Evolutionary conservation across 2,113 vertebrate species (phyloP), one percentile per base, ranked within the genome.

Genomic region (Chaetodon auriga): DNA sequence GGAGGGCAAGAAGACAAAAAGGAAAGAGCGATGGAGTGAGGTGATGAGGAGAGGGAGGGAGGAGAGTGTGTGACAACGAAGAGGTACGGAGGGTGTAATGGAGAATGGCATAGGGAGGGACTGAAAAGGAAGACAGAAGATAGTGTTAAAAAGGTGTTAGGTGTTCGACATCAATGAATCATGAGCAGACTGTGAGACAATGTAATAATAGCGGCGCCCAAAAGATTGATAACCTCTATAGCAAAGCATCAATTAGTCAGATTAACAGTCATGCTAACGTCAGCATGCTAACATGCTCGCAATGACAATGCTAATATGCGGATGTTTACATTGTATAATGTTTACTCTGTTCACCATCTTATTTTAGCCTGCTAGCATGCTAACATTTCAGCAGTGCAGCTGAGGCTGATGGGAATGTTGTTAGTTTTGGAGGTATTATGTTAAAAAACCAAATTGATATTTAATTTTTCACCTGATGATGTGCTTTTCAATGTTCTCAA

Each of bases 91-190:
- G 73, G 73, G 61, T 49, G 69, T 46, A 62, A 73, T 55, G 16
- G 23, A 78, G 65, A 82, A n/a, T 15, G 58, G 23, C 48, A 60
- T 18, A 15, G 15, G 36, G 63, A 71, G 9, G 51, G 54, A 57
- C 58, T 79, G 43, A 75, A 72, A 38, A 21, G 54, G 30, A 54
- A 64, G 54, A 73, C 25, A 64, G 45, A 84, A 60, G 61, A 76
- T 18, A 38, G 78, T 85, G 4, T 69, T 80, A 43, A 84, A 77
- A 80, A 78, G 75, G 43, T 57, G 21, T 73, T 79, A 18, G 0
- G 10, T 64, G 49, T 74, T 87, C 3, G 51, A 46, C 53, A 64
- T 86, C 54, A 87, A 19, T 84, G 69, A 87, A 87, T 87, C 68
- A 78, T 78, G 62, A 73, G 16, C 74, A n/a, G 65, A 62, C 83